Evolutionary conservation across 2,797 vertebrate genomes (phyloP), one percentile per base, ranked within the genome.

Genomic region (Anisognathus igniventris): DNA sequence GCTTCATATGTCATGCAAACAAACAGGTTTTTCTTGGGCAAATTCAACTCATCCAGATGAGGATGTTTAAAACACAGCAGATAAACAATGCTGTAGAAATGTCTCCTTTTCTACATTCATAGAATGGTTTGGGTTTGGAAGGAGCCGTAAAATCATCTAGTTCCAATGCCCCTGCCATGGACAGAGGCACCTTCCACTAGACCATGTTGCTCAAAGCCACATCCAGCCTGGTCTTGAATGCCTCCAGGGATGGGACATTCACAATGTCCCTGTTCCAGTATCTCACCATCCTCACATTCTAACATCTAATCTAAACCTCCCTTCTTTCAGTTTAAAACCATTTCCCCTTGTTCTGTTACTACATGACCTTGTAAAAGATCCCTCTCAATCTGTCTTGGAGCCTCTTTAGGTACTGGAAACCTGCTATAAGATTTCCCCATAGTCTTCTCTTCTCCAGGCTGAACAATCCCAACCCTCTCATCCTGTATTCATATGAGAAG

Each of bases 341-440:
- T 39, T 51, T 3, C 10, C 6, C 28, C 28, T 39, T 33, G 4
- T 58, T 9, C 28, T 45, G 16, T 65, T 14, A 58, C 28, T 39
- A 24, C 8, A 31, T n/a, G 23, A 16, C 17, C 21, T 51, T 79
- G 39, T 66, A 18, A 65, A 48, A 39, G 3, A 12, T 51, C 11
- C 45, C n/a, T 30, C 20, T 58, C 23, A 33, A 18, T 21, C 14
- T 39, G 7, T 51, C n/a, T 51, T 45, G 14, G 33, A 58, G 24
- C 17, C 21, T 21, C 21, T 30, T 79, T 30, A 45, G 24, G 20
- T 39, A 22, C 24, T 58, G 9, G 7, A 58, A 73, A 45, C 3
- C 24, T 39, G 14, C 28, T 25, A 10, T 22, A 53, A 51, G 6
- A 2, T 40, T 21, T 39, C 17, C 14, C 20, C 0, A 0, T 6